phyloP scores from a whole-genome alignment of 2,113 vertebrate genomes.

The Vulpes vulpes region DNA sequence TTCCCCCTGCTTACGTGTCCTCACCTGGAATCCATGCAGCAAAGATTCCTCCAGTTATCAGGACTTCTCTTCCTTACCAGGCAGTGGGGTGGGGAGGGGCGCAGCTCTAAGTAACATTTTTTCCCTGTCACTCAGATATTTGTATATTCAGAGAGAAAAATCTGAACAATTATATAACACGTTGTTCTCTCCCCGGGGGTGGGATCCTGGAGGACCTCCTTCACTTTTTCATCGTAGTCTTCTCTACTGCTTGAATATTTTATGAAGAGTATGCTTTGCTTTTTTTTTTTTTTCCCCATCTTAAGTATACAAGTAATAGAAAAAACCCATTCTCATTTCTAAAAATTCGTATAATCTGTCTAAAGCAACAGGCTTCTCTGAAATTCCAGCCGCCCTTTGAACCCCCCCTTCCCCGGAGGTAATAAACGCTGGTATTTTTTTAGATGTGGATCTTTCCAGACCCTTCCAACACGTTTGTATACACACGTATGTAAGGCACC shows the following conservation, averaged over 20 bases:
- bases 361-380: conserved; percentile 24
- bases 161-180: not conserved
- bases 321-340: conserved; percentile 40
- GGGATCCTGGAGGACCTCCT: not conserved
- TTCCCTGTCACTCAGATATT: not conserved
- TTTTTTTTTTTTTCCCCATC: not conserved
- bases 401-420: not conserved
- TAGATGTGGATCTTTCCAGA: not conserved
- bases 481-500: not conserved
- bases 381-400: not conserved
- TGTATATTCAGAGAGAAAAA: conserved; percentile 39
- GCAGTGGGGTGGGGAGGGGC: not conserved
- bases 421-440: not conserved
- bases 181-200: not conserved
- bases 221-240: not conserved
- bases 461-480: not conserved
- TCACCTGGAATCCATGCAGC: not conserved
- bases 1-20: not conserved
- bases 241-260: conserved; percentile 42
- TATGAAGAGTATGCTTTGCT: not conserved
- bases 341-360: not conserved
- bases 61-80: conserved; percentile 11
- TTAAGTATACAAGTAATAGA: conserved; percentile 52
- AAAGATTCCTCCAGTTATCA: not conserved
- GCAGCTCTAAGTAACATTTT: not conserved